phyloP scores from a whole-genome alignment of 2,113 vertebrate genomes.

The Pitta sordida region DNA sequence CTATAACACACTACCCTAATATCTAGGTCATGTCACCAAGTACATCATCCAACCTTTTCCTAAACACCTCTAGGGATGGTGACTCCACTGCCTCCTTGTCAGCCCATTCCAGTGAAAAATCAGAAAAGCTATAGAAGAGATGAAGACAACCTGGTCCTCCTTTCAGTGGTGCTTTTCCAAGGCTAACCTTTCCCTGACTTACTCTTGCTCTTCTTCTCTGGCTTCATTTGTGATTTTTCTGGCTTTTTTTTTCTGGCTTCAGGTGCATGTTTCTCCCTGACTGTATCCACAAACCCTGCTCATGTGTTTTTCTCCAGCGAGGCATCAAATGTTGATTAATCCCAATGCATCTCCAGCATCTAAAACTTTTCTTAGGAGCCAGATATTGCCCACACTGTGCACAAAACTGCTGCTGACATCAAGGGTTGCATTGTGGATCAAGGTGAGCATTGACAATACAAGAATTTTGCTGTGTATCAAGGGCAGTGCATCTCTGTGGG shows the following conservation, averaged over 20 bases:
- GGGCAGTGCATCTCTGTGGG: background rate
- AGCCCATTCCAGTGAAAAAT: no score
- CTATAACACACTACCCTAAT: no score
- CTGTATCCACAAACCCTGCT: background rate
- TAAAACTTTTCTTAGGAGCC: background rate
- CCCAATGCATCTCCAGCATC: background rate
- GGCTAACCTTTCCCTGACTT: background rate
- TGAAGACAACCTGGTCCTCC: background rate
- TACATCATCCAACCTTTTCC: no score
- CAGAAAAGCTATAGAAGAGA: background rate
- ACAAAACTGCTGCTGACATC: background rate
- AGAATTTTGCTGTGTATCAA: conserved; percentile 1
- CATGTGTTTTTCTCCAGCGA: background rate
- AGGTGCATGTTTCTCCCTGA: background rate
- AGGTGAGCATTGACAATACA: background rate
- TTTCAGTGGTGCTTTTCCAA: background rate
- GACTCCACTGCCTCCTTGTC: no score
- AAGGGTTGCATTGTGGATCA: background rate
- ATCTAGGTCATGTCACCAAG: no score
- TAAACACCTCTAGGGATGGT: no score
- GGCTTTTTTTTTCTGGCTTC: background rate
- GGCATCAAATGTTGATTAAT: conserved; percentile 13
- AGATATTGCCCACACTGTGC: background rate
- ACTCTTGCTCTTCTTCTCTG: background rate
- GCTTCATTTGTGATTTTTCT: background rate